Evolutionary conservation across 2,888 invertebrate genomes (phyloP), one percentile per base, ranked within the genome.

Genomic region (Epirrhoe alternata): DNA sequence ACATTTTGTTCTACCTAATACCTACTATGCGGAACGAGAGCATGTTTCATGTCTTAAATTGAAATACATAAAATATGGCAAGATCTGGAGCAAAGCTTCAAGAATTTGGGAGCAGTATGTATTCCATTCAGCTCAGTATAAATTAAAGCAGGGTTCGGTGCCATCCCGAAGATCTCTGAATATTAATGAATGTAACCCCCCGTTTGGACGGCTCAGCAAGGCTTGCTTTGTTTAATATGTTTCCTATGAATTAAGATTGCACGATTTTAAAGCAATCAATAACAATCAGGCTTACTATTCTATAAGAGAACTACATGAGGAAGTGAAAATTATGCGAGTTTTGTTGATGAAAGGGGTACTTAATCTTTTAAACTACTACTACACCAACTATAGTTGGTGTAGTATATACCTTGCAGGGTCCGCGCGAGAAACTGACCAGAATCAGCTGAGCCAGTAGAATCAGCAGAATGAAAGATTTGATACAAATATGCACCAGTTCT

Each of bases 131-230:
- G 49, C 49, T 64, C 31, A 52, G 61, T 53, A 33, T 17, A 61
- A 61, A 61, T 61, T 50, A 58, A 66, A 66, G 61, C 57, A 17
- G 47, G 10, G 17, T 50, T 47, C 47, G 33, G 62, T 54, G 38
- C 52, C 50, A 17, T 54, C 38, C 42, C 42, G n/a, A 50, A 42
- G 30, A 51, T 51, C 58, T 49, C 50, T 62, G 66, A 66, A 66
- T 66, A 66, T 66, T 66, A 62, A 66, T 66, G 66, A 54, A 12
- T 45, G 31, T 45, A 24, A 53, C 63, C 59, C 63, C 59, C 45
- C 31, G 16, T 42, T 55, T 31, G 38, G 50, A 51, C 50, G 17
- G 53, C 24, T 61, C 38, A 38, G 61, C 16, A 54, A n/a, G n/a
- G 38, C 30, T 16, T 14, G 17, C 61, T 58, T 66, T 45, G 14